Evolutionary conservation across 2,888 invertebrate genomes (phyloP).

Genomic region (Aphodius sticticus): DNA sequence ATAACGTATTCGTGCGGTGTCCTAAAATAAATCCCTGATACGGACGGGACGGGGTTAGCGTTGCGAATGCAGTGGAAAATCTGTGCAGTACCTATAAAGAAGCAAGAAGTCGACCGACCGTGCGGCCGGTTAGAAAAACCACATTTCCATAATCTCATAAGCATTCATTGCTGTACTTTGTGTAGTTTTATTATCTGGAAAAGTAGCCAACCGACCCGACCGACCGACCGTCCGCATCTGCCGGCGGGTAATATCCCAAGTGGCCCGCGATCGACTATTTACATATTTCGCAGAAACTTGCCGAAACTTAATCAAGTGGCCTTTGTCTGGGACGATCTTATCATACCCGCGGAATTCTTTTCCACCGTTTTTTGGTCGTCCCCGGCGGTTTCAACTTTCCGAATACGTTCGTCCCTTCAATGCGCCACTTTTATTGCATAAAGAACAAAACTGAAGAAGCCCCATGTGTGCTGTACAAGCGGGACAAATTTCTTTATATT

Average conservation of each 20-base stretch:
- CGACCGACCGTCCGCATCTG: conserved; percentile 34
- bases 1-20: no score
- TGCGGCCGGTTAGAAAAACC: conserved; percentile 39
- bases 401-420: background rate
- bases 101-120: conserved; percentile 15
- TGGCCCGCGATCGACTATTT: conserved; percentile 47
- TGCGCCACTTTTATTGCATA: no score
- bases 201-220: conserved; percentile 45
- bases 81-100: background rate
- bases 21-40: no score
- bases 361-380: background rate
- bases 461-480: no score
- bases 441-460: no score
- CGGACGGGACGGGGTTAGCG: no score
- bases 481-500: no score
- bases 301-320: conserved; percentile 48
- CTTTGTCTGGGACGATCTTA: conserved; percentile 25
- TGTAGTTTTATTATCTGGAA: conserved; percentile 57
- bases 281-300: conserved; percentile 59
- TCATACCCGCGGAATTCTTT: background rate
- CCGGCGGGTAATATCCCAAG: conserved; percentile 26
- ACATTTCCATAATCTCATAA: conserved; percentile 57
- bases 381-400: background rate
- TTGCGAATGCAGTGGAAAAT: background rate
- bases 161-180: conserved; percentile 55